Base-by-base conservation (phyloP, 1,140 invertebrate genomes). In the Drosophila lacertosa region DNA sequence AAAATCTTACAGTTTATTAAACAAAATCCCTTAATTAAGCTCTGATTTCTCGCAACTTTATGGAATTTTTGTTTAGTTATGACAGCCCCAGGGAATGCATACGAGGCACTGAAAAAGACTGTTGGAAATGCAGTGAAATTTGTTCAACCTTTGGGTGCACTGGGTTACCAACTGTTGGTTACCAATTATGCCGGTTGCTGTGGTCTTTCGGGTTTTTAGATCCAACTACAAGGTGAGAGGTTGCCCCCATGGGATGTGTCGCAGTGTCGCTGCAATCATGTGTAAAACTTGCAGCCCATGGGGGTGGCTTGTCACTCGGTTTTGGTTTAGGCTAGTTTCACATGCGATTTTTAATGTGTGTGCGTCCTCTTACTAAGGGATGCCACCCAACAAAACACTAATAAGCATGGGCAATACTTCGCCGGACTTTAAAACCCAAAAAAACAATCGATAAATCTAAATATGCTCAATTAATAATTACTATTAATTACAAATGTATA, bases 341-440 rank as follows among this genome's bases (percentile, higher is more conserved):
- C 44, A 64, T 47, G 57, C 35, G 39, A 82, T 55, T 40, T 55
- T 40, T 63, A 65, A 74, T 55, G 71, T 74, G 40, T 74, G 40
- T 55, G 42, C 32, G 48, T 50, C 11, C 29, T 5, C 2, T 54
- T 9, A 26, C 16, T 33, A 51, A 58, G 42, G 53, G 42, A 54
- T 44, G 40, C n/a, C 22, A 44, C 33, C 20, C 10, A 24, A 39
- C 29, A 40, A 44, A 48, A 55, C 20, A 54, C 42, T 62, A 48
- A 70, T 66, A 81, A 69, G 68, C 77, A 60, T 48, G 37, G 4
- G n/a, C 35, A 74, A 78, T 51, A 64, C 24, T 69, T 35, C 29
- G 65, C 53, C 48, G 48, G 75, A 48, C 47, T 74, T 29, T 51
- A 42, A 66, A 51, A 24, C 40, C 20, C 37, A 71, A 33, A 35